These are phyloP conservation scores for Eudasyphora cyanicolor DNA, from an alignment of 2,888 invertebrate genomes.

Conservation along the genomic window DNA sequence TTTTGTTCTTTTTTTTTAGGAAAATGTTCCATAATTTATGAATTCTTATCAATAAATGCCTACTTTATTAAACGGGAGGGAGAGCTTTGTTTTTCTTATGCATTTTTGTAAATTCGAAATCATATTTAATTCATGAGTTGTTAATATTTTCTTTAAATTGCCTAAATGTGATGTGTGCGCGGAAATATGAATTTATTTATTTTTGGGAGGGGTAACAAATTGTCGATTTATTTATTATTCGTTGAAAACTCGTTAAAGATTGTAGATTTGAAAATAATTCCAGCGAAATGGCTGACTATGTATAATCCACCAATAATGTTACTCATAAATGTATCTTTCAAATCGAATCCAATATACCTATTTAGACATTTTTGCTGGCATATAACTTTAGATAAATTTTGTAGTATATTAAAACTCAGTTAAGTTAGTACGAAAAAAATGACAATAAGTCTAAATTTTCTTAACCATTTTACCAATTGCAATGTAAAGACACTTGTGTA, in stretches of 20 bases:
- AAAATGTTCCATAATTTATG: slow-evolving; percentile 64
- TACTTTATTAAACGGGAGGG: background rate
- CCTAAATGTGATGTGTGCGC: background rate
- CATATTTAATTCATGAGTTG: slow-evolving; percentile 25
- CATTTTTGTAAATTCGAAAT: background rate
- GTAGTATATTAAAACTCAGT: too few species aligned
- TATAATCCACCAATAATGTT: too few species aligned
- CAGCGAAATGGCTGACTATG: too few species aligned
- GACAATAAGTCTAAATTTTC: too few species aligned
- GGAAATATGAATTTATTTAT: background rate
- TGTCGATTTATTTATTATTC: too few species aligned
- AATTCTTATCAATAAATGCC: slow-evolving; percentile 63
- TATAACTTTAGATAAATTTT: too few species aligned
- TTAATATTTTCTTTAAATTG: background rate
- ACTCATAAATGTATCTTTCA: too few species aligned
- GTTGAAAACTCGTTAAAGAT: background rate
- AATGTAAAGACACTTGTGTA: too few species aligned
- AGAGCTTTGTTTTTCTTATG: background rate
- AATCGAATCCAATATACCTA: too few species aligned
- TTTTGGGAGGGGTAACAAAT: background rate
- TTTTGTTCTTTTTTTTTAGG: background rate
- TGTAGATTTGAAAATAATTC: background rate
- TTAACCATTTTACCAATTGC: too few species aligned
- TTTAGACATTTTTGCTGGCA: too few species aligned
- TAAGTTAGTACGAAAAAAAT: too few species aligned